A percentile compares a stretch with the other conserved stretches of the same genome.
phyloP scores from a whole-genome alignment of 2,113 vertebrate genomes.

The Pseudorhombus dupliciocellatus region DNA sequence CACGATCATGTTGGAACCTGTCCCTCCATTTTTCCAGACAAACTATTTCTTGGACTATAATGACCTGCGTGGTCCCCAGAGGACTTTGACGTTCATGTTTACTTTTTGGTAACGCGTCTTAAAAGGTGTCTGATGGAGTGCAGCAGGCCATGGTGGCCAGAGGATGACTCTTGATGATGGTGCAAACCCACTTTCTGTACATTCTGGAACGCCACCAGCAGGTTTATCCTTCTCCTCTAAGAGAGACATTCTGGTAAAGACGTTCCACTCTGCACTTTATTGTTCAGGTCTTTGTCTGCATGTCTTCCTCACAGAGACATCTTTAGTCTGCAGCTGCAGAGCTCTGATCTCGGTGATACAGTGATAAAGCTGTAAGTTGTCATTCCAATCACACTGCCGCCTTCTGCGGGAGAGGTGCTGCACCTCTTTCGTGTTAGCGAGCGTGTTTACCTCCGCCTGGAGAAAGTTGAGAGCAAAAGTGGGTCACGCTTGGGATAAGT shows the following conservation, averaged over 20 bases:
- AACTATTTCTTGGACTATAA: no score
- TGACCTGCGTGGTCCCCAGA: no score
- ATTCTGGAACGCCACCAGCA: no score
- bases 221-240: no score
- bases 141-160: neutral
- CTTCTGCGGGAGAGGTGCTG: constrained; percentile 27
- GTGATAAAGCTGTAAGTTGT: constrained; percentile 34
- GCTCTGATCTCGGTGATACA: constrained; percentile 20
- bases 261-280: neutral
- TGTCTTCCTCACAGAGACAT: neutral
- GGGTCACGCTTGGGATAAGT: constrained; percentile 65
- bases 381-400: constrained; percentile 54
- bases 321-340: constrained; percentile 15
- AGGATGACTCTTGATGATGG: neutral
- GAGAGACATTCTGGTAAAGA: no score
- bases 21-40: no score
- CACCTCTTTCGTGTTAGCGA: constrained; percentile 15
- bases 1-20: no score
- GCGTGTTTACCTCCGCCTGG: constrained; percentile 55
- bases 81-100: no score
- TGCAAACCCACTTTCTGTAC: neutral
- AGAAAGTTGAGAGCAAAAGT: constrained; percentile 66
- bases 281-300: constrained; percentile 2
- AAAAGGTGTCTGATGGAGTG: no score
- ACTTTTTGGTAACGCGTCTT: no score